Evolutionary conservation across 2,797 vertebrate species (phyloP), one percentile per base, ranked within the genome.

Genomic region (Hyperoplus lanceolatus): DNA sequence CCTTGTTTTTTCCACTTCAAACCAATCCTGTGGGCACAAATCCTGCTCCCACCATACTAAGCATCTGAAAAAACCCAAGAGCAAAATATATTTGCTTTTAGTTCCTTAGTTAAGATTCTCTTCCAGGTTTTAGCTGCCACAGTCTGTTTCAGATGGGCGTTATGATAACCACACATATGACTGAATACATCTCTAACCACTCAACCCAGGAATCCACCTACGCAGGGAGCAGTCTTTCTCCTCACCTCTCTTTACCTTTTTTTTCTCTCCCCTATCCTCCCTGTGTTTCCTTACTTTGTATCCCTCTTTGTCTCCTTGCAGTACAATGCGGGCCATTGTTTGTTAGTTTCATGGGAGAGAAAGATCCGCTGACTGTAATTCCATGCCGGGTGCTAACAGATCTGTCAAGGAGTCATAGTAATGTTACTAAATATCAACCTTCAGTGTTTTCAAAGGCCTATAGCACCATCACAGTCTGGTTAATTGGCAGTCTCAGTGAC

Each of bases 281-380:
- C 60, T 59, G 57, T 77, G 46, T 77, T 68, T 72, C 69, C 69
- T 38, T 59, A 45, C 58, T 57, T 29, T 74, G 59, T 68, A 63
- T 82, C 62, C 63, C 41, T 73, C 70, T n/a, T 62, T 76, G 63
- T 18, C 55, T 69, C 66, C 6, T 49, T 53, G n/a, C 63, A 70
- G 63, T n/a, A 92, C 87, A 92, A 81, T 88, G 80, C 4, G 1
- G 56, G 48, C 51, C 81, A 79, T 91, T 93, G 91, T 94, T 88
- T 85, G 80, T 79, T 42, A 42, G 74, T 86, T 91, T 92, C 87
- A 90, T 90, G 86, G 90, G 87, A 92, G 89, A 90, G 84, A 82
- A 79, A 54, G 74, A 89, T 81, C 65, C 70, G 21, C 79, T 74
- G 83, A 81, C 86, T 91, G 83, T 91, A 89, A 93, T 92, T 89